Conservation (phyloP, 2,888 invertebrate species). For the Scaptomyza reducta region DNA sequence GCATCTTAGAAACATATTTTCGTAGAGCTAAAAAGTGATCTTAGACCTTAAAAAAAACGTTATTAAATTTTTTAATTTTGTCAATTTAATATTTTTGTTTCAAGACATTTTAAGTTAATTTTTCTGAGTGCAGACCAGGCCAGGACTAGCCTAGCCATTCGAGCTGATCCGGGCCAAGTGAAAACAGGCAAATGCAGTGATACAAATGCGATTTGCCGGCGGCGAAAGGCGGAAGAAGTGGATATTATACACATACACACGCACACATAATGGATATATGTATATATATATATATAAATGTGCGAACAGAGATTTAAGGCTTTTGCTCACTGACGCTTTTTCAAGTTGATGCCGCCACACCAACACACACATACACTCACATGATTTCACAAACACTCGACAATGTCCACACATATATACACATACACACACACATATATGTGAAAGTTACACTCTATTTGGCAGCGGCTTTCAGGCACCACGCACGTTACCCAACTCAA, state of each 20-base stretch:
- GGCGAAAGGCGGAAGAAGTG: slow-evolving; percentile 44
- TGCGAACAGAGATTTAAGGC: slow-evolving; percentile 70
- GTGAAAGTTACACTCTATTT: slow-evolving; percentile 73
- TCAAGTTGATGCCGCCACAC: slow-evolving; percentile 69
- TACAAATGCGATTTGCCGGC: slow-evolving; percentile 72
- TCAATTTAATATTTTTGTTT: background rate
- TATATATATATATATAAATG: slow-evolving; percentile 22
- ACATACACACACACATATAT: slow-evolving; percentile 6
- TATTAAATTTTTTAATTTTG: background rate
- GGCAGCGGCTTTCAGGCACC: slow-evolving; percentile 62
- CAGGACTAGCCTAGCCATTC: slow-evolving; percentile 9
- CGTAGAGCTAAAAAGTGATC: too few species aligned
- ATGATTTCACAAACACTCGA: background rate
- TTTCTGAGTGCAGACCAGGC: slow-evolving; percentile 5
- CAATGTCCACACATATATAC: slow-evolving; percentile 22
- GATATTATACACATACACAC: slow-evolving; percentile 33
- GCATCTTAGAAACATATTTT: too few species aligned
- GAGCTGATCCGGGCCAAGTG: slow-evolving; percentile 10
- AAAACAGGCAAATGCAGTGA: slow-evolving; percentile 60
- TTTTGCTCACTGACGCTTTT: slow-evolving; percentile 72
- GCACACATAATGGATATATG: slow-evolving; percentile 7
- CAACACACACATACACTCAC: background rate
- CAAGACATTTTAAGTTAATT: background rate
- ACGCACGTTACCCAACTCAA: slow-evolving; percentile 70
- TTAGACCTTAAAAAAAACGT: too few species aligned